Conservation (phyloP, 1,140 invertebrate genomes). For the Paralvinella palmiformis region DNA sequence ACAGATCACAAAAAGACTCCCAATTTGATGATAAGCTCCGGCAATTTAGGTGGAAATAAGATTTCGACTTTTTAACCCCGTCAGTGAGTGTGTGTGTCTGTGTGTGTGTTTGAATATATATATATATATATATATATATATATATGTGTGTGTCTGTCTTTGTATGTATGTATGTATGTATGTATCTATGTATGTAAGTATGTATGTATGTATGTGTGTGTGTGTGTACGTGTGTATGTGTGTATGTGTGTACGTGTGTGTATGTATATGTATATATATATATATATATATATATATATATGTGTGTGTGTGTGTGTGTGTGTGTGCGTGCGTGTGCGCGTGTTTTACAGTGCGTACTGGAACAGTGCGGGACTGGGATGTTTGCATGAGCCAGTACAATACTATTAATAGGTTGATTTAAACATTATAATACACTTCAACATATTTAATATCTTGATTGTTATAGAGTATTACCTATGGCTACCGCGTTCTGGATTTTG, state of each 20-base stretch:
- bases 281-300: neutral
- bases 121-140: neutral
- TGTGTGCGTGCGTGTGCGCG: neutral
- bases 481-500: too few species aligned
- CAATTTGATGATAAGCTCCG: neutral
- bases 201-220: neutral
- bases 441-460: too few species aligned
- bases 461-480: too few species aligned
- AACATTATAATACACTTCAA: too few species aligned
- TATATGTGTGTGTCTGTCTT: neutral
- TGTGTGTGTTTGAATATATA: neutral
- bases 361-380: too few species aligned
- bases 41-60: neutral
- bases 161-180: neutral
- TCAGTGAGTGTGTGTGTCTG: neutral
- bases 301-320: neutral
- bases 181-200: neutral
- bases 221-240: neutral
- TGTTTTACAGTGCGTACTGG: too few species aligned
- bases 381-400: too few species aligned
- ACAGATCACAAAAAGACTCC: neutral
- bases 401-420: too few species aligned
- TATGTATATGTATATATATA: slow-evolving; percentile 4
- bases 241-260: neutral
- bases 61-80: neutral